Base-by-base conservation (phyloP, 2,888 invertebrate species). In the Megalurothrips usitatus region DNA sequence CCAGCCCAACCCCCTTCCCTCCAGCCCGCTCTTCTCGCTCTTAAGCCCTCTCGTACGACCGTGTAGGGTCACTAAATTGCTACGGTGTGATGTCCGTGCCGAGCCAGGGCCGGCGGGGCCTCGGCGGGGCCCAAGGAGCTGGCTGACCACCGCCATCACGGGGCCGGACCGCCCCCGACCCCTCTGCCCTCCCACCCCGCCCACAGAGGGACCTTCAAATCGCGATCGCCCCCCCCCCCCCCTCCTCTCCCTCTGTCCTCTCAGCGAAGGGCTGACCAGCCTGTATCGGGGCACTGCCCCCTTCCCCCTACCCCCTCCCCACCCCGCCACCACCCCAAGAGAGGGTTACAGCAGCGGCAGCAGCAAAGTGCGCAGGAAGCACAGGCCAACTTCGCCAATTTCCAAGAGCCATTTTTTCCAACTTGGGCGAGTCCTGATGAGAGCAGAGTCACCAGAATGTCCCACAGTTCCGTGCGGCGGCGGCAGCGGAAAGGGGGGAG, bases 381-480 rank as follows among this genome's bases (percentile, higher is more conserved):
- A 58, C 58, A 58, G 68, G 68, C 68, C 68, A 75, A 75, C 68
- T 75, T 75, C 68, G 68, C 68, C 68, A 75, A 75, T 75, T 75
- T 75, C 68, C 68, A 75, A 75, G 23, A 75, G 68, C 68, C 68
- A 75, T 75, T 75, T 75, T 75, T 75, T 75, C 68, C 68, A 75
- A 75, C 68, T 75, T 75, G 68, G 68, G 10, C n/a, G 68, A 75
- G 68, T 75, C 68, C 26, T 75, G 68, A 75, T 75, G 68, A 75
- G 68, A 75, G 68, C 68, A 75, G 68, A 75, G 68, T 75, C 68
- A 75, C 68, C 68, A 75, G 68, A 75, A 75, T 75, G 68, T 75
- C 68, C 68, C 26, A 26, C 68, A 75, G 68, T 75, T 75, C 68
- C n/a, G 68, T n/a, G 68, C 23, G 68, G 23, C n/a, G 68, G 63